phyloP scores from a whole-genome alignment of 2,888 invertebrate genomes.

The Margaritifera margaritifera region DNA sequence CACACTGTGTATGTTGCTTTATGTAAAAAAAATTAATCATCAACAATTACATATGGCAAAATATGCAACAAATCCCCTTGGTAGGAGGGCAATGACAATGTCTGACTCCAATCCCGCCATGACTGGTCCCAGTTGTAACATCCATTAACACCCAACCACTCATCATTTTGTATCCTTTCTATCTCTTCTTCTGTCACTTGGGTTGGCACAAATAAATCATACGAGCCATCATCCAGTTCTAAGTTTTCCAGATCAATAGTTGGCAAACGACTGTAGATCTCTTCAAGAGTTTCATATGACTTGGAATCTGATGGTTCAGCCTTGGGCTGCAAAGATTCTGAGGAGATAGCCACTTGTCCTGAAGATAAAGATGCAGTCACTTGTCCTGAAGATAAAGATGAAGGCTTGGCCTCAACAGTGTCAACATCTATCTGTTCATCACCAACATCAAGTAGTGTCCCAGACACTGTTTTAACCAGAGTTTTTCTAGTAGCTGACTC shows the following conservation, averaged over 20 bases:
- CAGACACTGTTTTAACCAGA: background rate
- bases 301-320: no score
- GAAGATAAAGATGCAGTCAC: no score
- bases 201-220: slow-evolving; percentile 76
- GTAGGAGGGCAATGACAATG: slow-evolving; percentile 82
- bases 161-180: slow-evolving; percentile 66
- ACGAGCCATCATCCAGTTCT: slow-evolving; percentile 68
- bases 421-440: no score
- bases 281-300: slow-evolving; percentile 33
- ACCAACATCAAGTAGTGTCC: no score
- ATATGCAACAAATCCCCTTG: slow-evolving; percentile 88
- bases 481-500: slow-evolving; percentile 13
- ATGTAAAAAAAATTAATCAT: slow-evolving; percentile 76
- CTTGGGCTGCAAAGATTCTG: no score
- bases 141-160: slow-evolving; percentile 75
- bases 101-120: slow-evolving; percentile 95
- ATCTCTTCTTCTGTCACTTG: slow-evolving; percentile 59
- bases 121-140: slow-evolving; percentile 74
- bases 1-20: no score
- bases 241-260: slow-evolving; percentile 79
- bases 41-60: slow-evolving; percentile 97
- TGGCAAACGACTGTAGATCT: slow-evolving; percentile 80
- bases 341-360: no score
- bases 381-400: no score
- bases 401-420: no score